These are phyloP conservation scores for Zele albiditarsus DNA, from an alignment of 2,888 invertebrate genomes.

Conservation along the genomic window DNA sequence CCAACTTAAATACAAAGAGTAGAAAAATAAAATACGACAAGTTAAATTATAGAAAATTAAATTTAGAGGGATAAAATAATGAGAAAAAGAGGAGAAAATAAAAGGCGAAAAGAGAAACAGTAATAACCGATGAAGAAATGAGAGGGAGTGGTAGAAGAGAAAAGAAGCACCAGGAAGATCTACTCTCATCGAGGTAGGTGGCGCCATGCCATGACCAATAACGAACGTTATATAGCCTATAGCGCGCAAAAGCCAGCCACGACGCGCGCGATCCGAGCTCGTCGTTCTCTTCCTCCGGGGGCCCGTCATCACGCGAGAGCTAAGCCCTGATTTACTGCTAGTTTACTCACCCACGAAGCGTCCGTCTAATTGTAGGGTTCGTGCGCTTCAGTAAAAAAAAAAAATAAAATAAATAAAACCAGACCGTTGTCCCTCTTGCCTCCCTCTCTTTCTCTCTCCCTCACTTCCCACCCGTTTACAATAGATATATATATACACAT, in stretches of 20 bases:
- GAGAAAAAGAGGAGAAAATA: background rate
- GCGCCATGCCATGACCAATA: conserved; percentile 54
- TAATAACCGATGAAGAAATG: conserved; percentile 27
- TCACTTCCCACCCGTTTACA: too few species aligned
- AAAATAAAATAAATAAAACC: background rate
- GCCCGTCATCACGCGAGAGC: conserved; percentile 60
- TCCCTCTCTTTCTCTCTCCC: background rate
- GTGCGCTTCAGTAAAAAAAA: conserved; percentile 37
- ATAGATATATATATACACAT: background rate
- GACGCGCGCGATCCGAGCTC: conserved; percentile 30
- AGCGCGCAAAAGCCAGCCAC: conserved; percentile 39
- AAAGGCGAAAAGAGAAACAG: background rate
- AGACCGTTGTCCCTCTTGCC: conserved; percentile 4
- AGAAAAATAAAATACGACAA: too few species aligned
- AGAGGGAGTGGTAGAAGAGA: conserved; percentile 10
- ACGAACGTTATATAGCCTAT: conserved; percentile 41
- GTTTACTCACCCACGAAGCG: conserved; percentile 68
- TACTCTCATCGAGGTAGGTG: conserved; percentile 51
- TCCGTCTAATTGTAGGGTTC: conserved; percentile 68
- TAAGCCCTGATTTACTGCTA: conserved; percentile 64
- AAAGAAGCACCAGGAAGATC: conserved; percentile 15
- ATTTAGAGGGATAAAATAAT: background rate
- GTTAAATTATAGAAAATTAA: conserved; percentile 10
- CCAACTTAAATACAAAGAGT: too few species aligned
- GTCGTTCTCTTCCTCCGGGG: conserved; percentile 44